phyloP scores from a whole-genome alignment of 2,888 invertebrate genomes.

The Brassicogethes aeneus region DNA sequence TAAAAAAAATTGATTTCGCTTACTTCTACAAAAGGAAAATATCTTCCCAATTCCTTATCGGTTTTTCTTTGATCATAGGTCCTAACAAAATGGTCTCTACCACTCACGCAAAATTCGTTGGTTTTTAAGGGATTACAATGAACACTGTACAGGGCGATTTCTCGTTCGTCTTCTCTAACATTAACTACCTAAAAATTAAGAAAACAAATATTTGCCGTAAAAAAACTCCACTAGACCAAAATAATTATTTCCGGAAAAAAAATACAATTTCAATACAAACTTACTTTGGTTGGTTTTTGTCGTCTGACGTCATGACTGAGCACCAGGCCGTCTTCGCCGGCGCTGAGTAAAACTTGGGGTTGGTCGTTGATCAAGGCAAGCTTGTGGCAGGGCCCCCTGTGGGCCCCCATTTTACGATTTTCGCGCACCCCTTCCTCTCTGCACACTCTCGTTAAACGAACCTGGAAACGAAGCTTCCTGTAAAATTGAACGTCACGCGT shows the following conservation, averaged over 20 bases:
- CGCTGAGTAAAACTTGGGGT: conserved; percentile 72
- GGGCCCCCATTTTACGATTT: conserved; percentile 53
- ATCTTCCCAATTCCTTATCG: conserved; percentile 23
- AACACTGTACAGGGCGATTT: conserved; percentile 80
- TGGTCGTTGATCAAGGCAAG: conserved; percentile 66
- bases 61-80: conserved; percentile 63
- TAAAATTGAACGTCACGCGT: too few species aligned
- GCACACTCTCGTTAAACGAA: conserved; percentile 52
- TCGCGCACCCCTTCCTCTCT: conserved; percentile 43
- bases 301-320: conserved; percentile 74
- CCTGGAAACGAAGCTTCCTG: conserved; percentile 42
- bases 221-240: conserved; percentile 6
- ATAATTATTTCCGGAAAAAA: not conserved
- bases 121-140: conserved; percentile 71
- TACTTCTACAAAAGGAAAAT: conserved; percentile 29
- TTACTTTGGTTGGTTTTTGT: conserved; percentile 52
- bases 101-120: conserved; percentile 74
- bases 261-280: too few species aligned
- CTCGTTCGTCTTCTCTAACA: conserved; percentile 48
- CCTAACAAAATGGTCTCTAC: conserved; percentile 69
- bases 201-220: not conserved
- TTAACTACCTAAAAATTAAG: conserved; percentile 38
- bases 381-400: conserved; percentile 77
- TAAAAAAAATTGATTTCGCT: too few species aligned
- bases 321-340: conserved; percentile 81